A percentile compares a stretch with the other conserved stretches of the same genome.
Conservation (phyloP, 2,113 vertebrate genomes). For the Dunckerocampus dactyliophorus region DNA sequence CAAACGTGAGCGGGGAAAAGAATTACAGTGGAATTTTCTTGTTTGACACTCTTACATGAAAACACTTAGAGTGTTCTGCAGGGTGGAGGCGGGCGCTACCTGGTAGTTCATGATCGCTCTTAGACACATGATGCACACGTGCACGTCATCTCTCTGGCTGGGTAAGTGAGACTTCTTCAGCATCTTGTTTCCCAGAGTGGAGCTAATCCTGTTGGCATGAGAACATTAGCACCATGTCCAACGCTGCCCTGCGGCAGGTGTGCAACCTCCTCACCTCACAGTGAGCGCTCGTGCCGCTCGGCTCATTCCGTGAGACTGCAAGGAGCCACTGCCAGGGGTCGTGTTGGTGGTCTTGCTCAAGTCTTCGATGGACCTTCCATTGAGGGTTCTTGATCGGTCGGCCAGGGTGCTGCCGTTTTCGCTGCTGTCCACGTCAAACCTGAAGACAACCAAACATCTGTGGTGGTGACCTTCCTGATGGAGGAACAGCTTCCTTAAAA, state of each 20-base stretch:
- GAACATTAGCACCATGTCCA: neutral
- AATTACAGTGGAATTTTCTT: no score
- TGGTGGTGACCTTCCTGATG: neutral
- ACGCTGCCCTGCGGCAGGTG: no score
- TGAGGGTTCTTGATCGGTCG: conserved; percentile 72
- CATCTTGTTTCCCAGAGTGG: conserved; percentile 72
- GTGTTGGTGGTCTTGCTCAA: conserved; percentile 71
- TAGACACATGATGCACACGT: conserved; percentile 95
- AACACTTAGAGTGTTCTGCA: neutral
- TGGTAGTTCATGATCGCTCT: conserved; percentile 99
- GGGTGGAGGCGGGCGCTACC: conserved; percentile 63
- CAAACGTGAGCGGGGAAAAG: no score
- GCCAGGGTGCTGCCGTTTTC: conserved; percentile 78
- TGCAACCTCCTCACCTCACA: conserved; percentile 69
- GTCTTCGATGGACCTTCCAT: conserved; percentile 86
- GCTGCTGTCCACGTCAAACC: conserved; percentile 80
- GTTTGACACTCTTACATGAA: no score
- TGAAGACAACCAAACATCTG: conserved; percentile 34
- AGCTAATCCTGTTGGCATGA: conserved; percentile 52
- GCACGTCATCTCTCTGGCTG: conserved; percentile 89
- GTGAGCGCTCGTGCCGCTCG: conserved; percentile 81
- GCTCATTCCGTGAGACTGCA: conserved; percentile 70
- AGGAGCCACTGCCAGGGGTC: conserved; percentile 15
- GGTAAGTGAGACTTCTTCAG: conserved; percentile 75
- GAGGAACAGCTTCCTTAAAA: neutral